Evolutionary conservation across 2,888 invertebrate genomes (phyloP), one percentile per base, ranked within the genome.

Genomic region (Tridacna gigas): DNA sequence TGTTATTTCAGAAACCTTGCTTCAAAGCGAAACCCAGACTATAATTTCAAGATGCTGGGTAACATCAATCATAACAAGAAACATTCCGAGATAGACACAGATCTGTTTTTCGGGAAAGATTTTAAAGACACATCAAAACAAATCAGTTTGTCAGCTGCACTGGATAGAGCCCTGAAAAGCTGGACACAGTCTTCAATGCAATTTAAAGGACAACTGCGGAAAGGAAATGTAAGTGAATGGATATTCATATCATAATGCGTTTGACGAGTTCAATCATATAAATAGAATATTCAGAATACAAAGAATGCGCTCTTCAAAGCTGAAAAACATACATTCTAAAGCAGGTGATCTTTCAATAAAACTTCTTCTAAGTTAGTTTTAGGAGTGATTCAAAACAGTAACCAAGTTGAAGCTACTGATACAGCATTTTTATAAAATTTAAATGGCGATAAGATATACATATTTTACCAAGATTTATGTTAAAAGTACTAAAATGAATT

Each of bases 21-120:
- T 2, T 85, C 89, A 11, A 90, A 89, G 51, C 77, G 75, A 37
- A 76, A 76, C 37, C 69, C 88, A 3, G 69, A 83, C 18, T 51
- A 73, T 37, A 89, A 88, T 69, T 71, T 89, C 51, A 87, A 88
- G 51, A 22, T 86, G 25, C 45, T 77, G 20, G 69, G 84, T 4
- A 84, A 89, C 60, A 28, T 89, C 18, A 81, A 86, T 65, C 87
- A 88, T 71, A 90, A 89, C 75, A 84, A 77, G 22, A 87, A 86
- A 75, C 82, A 81, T 48, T 86, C 89, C 12, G 87, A 86, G n/a
- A 71, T 84, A 20, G 80, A 81, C 26, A n/a, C 88, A 28, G 81
- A 86, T 48, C 37, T 90, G 1, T 73, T 66, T 7, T 90, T 90
- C 74, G 91, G 91, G 37, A 45, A 77, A 13, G 81, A 90, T 73